phyloP scores from a whole-genome alignment of 2,888 invertebrate genomes.

The Bombylius major region DNA sequence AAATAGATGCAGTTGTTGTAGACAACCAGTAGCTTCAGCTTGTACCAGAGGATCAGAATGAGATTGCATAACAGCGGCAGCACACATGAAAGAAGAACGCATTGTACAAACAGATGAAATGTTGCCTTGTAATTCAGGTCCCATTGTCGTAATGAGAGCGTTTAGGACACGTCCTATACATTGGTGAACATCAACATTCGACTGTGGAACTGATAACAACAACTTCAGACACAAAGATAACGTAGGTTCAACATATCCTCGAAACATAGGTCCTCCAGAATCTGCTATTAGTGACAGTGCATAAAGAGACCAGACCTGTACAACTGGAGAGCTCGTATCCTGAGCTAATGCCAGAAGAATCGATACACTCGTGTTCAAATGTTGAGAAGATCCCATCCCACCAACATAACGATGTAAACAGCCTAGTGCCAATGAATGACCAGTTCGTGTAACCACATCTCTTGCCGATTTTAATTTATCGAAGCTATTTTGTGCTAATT shows the following conservation, averaged over 20 bases:
- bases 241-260: slow-evolving; percentile 91
- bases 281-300: slow-evolving; percentile 91
- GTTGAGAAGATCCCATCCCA: slow-evolving; percentile 90
- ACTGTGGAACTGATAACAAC: slow-evolving; percentile 78
- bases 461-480: slow-evolving; percentile 75
- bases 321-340: slow-evolving; percentile 81
- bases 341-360: slow-evolving; percentile 89
- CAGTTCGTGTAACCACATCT: slow-evolving; percentile 76
- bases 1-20: slow-evolving; percentile 96
- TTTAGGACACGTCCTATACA: slow-evolving; percentile 87
- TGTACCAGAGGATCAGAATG: slow-evolving; percentile 80
- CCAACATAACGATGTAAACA: slow-evolving; percentile 92
- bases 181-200: slow-evolving; percentile 81
- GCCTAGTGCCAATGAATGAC: slow-evolving; percentile 86
- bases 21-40: slow-evolving; percentile 89
- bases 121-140: slow-evolving; percentile 89
- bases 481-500: slow-evolving; percentile 79
- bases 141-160: slow-evolving; percentile 93
- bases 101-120: slow-evolving; percentile 60
- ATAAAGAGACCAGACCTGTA: slow-evolving; percentile 98
- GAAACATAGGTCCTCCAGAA: slow-evolving; percentile 98
- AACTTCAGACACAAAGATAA: slow-evolving; percentile 82
- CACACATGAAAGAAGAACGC: slow-evolving; percentile 76
- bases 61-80: slow-evolving; percentile 84
- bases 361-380: slow-evolving; percentile 86